Evolutionary conservation across 1,140 invertebrate species (phyloP).

Genomic region (Rhopalosiphum maidis): DNA sequence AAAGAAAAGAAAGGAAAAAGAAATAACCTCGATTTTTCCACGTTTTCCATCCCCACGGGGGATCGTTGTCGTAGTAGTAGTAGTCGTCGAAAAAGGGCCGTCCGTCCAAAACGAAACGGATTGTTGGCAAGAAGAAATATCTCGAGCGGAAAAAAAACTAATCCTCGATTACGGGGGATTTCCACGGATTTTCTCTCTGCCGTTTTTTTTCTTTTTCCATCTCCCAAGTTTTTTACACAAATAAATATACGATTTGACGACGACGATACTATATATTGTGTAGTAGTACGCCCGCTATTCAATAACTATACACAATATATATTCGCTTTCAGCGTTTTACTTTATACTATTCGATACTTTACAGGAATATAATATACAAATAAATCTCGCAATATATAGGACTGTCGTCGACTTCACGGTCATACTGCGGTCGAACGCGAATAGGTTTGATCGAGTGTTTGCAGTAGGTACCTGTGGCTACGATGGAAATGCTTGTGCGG

Average conservation of each 20-base stretch:
- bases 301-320: neutral
- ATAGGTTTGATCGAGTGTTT: neutral
- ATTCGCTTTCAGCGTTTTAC: neutral
- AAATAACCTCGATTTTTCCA: conserved; percentile 60
- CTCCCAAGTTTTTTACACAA: conserved; percentile 22
- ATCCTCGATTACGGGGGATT: conserved; percentile 54
- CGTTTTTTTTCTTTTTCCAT: neutral
- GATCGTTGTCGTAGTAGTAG: neutral
- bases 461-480: neutral
- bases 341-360: neutral
- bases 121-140: conserved; percentile 52
- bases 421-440: neutral
- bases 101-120: conserved; percentile 50
- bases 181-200: conserved; percentile 50
- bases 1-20: conserved; percentile 55
- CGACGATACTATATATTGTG: conserved; percentile 6
- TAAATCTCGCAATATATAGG: neutral
- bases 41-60: conserved; percentile 42
- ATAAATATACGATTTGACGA: conserved; percentile 13
- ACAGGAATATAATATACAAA: neutral
- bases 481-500: neutral
- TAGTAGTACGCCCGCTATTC: neutral
- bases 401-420: neutral
- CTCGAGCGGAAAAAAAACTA: conserved; percentile 54
- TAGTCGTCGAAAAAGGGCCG: conserved; percentile 48